Percentiles rank a stretch among this genome's conserved stretches.
phyloP scores from a whole-genome alignment of 2,888 invertebrate genomes.

The Synergus umbraculus region DNA sequence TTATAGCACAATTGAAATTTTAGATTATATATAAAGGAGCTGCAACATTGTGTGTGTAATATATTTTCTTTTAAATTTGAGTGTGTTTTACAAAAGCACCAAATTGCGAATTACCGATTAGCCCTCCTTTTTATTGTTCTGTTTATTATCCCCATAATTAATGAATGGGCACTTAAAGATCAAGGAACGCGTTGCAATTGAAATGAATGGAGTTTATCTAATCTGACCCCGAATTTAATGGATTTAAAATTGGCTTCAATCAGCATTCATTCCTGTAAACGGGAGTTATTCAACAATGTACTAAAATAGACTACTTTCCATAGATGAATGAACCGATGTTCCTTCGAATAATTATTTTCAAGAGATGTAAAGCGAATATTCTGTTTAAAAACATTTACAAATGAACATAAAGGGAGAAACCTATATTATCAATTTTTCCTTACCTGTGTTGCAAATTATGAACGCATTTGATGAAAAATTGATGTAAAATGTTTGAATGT shows the following conservation, averaged over 20 bases:
- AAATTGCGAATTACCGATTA: not conserved
- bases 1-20: not conserved
- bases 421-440: too few relatives aligned
- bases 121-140: not conserved
- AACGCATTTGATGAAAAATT: too few relatives aligned
- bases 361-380: not conserved
- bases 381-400: not conserved
- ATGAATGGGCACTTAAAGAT: constrained; percentile 1
- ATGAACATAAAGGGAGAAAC: not conserved
- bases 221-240: constrained; percentile 24
- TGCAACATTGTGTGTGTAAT: too few relatives aligned
- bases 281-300: not conserved
- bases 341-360: not conserved
- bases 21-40: not conserved
- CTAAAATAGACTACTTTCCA: not conserved
- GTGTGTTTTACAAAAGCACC: not conserved
- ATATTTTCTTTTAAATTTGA: too few relatives aligned
- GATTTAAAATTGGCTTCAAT: constrained; percentile 13
- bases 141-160: not conserved
- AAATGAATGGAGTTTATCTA: constrained; percentile 17
- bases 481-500: too few relatives aligned
- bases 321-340: not conserved
- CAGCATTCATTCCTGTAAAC: constrained; percentile 7
- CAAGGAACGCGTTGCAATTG: not conserved
- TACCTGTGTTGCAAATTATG: too few relatives aligned